Evolutionary conservation across 2,113 vertebrate genomes (phyloP).

Genomic region (Callaeas wilsoni): DNA sequence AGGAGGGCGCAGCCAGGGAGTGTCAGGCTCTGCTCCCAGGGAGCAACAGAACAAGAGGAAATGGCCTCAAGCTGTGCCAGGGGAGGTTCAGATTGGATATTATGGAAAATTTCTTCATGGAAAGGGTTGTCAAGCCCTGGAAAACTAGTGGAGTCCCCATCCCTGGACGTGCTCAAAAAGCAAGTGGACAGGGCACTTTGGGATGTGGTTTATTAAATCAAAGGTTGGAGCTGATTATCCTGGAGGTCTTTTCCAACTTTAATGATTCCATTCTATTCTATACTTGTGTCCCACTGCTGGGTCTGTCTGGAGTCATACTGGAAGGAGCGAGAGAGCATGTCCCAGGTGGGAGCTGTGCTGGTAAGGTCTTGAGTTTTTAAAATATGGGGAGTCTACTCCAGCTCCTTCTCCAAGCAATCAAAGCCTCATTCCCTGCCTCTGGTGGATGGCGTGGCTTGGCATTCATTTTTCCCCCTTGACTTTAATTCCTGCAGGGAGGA

Average conservation of each 20-base stretch:
- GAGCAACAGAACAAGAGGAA: neutral
- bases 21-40: accelerated
- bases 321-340: accelerated
- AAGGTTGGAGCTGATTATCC: neutral
- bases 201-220: neutral
- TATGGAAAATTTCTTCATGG: neutral
- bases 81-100: neutral
- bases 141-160: neutral
- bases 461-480: neutral
- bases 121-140: neutral
- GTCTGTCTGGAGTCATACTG: neutral
- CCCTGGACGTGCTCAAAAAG: neutral
- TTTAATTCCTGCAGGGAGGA: neutral
- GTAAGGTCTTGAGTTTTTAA: neutral
- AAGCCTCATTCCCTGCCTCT: accelerated
- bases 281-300: neutral
- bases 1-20: neutral
- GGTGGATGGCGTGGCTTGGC: neutral
- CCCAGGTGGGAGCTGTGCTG: neutral
- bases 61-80: neutral
- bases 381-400: neutral
- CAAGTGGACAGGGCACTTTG: neutral
- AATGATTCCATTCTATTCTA: neutral
- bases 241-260: neutral
- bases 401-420: neutral